Conservation (phyloP, 2,113 vertebrate genomes). For the Aphyosemion australe region DNA sequence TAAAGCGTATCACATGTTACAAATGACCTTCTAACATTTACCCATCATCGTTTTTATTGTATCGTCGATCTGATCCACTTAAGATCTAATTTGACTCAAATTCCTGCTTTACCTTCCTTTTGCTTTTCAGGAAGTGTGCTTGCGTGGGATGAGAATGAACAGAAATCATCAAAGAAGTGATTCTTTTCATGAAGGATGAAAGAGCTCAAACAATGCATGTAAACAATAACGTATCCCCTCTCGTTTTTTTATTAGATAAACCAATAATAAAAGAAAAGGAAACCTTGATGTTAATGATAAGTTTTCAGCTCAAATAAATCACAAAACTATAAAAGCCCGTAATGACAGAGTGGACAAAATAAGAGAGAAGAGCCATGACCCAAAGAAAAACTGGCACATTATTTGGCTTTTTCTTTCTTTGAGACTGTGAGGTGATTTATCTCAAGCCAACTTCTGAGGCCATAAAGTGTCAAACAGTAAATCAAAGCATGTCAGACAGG, state of each 20-base stretch:
- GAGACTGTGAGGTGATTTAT: slow-evolving; percentile 33
- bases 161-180: no score
- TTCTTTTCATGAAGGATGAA: no score
- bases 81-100: no score
- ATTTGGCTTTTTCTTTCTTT: slow-evolving; percentile 1
- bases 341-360: neutral
- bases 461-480: slow-evolving; percentile 37
- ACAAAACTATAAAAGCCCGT: neutral
- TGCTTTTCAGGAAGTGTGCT: no score
- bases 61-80: neutral
- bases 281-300: neutral
- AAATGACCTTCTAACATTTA: no score
- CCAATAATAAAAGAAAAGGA: no score
- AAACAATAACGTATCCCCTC: neutral
- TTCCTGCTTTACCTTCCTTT: no score
- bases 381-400: slow-evolving; percentile 4
- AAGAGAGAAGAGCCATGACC: neutral
- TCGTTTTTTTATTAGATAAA: neutral
- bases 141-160: no score
- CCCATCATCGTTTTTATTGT: no score
- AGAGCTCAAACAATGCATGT: no score
- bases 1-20: neutral
- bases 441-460: slow-evolving; percentile 41
- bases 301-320: neutral
- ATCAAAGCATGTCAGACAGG: slow-evolving; percentile 39